Evolutionary conservation across 2,113 vertebrate genomes (phyloP).

Genomic region (Ia io): DNA sequence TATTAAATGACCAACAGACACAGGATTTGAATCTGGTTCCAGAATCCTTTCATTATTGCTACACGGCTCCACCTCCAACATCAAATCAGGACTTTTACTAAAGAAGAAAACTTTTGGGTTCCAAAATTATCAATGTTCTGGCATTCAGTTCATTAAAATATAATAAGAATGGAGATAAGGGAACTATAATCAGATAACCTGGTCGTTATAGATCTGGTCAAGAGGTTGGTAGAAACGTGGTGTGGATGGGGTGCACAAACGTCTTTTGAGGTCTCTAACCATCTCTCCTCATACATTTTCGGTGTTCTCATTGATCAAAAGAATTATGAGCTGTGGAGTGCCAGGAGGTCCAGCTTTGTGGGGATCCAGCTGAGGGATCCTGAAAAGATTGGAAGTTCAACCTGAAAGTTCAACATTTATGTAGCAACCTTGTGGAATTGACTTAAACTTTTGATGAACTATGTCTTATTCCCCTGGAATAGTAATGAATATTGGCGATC

Average conservation of each 20-base stretch:
- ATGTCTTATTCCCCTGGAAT: conserved; percentile 21
- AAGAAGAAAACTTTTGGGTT: conserved; percentile 1
- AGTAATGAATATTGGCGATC: background rate
- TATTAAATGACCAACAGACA: background rate
- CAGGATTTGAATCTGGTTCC: conserved; percentile 13
- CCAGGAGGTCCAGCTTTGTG: background rate
- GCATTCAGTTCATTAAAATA: conserved; percentile 11
- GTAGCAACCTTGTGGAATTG: conserved; percentile 8
- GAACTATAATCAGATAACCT: background rate
- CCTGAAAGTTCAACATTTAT: conserved; percentile 24
- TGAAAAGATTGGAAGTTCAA: conserved; percentile 18
- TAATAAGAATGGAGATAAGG: background rate
- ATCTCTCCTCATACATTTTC: background rate
- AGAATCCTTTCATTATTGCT: background rate
- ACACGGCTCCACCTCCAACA: background rate
- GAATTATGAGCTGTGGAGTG: background rate
- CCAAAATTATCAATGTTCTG: background rate
- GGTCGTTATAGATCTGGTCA: background rate
- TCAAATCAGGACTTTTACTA: background rate
- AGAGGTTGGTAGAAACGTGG: background rate
- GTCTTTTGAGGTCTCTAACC: background rate
- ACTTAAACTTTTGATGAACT: background rate
- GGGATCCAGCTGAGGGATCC: background rate
- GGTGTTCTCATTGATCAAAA: background rate
- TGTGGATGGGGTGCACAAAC: background rate